Conservation (phyloP, 1,140 invertebrate genomes). For the Anadara kagoshimensis region DNA sequence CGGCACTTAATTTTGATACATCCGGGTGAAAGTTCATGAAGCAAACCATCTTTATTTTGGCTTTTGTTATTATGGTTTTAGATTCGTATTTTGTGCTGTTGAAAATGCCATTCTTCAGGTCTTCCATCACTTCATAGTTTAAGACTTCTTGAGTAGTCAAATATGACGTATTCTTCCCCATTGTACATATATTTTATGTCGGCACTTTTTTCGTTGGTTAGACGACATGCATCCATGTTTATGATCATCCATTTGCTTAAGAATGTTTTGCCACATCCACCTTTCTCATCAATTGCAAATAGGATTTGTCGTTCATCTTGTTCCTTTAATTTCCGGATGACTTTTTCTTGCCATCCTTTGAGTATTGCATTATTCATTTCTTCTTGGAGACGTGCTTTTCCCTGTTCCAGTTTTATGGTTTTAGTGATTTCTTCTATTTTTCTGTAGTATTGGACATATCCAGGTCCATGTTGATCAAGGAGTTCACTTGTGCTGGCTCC, state of each 20-base stretch:
- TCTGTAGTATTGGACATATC: not conserved
- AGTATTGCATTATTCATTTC: not conserved
- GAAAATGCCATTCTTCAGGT: slow-evolving; percentile 7
- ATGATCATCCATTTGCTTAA: not conserved
- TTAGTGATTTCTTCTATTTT: not conserved
- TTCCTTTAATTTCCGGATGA: not conserved
- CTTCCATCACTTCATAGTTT: slow-evolving; percentile 8
- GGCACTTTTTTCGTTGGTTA: not conserved
- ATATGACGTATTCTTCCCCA: not conserved
- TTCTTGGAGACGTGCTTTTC: not conserved
- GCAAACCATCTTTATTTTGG: not conserved
- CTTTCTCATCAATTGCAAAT: not conserved
- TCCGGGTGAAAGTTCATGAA: slow-evolving; percentile 10
- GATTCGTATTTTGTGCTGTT: slow-evolving; percentile 5
- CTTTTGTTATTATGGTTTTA: not conserved
- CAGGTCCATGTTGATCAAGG: not conserved
- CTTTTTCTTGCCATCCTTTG: not conserved
- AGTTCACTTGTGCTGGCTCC: not conserved
- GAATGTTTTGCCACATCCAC: slow-evolving; percentile 9
- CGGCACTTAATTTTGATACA: not conserved
- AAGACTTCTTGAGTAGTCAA: slow-evolving; percentile 10
- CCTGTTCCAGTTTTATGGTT: not conserved
- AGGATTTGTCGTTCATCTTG: slow-evolving; percentile 9
- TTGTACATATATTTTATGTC: slow-evolving; percentile 6
- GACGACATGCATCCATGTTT: not conserved